Evolutionary conservation across 2,797 vertebrate species (phyloP).

Genomic region (Scyliorhinus canicula): DNA sequence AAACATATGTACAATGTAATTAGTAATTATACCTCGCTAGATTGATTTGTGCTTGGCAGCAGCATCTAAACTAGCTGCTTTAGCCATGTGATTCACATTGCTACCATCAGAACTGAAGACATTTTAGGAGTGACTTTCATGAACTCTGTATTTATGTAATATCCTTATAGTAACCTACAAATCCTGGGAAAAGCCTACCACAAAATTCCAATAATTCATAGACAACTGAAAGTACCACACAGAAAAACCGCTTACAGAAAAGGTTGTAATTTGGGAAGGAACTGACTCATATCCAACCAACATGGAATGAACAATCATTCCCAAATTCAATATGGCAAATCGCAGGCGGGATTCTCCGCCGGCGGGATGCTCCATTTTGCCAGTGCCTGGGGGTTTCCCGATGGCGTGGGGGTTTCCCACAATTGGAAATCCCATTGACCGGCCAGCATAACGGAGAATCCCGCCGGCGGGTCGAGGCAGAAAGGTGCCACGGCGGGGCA

Average conservation of each 20-base stretch:
- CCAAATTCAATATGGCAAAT: background rate
- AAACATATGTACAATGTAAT: background rate
- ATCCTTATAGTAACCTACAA: background rate
- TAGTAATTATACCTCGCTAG: conserved; percentile 9
- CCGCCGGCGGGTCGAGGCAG: no score
- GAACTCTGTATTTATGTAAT: background rate
- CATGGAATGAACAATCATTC: background rate
- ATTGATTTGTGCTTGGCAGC: background rate
- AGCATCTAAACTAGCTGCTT: background rate
- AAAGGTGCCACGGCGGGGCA: no score
- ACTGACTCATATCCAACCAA: background rate
- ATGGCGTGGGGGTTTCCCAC: no score
- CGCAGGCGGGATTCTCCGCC: no score
- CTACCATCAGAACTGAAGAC: background rate
- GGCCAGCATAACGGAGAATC: no score
- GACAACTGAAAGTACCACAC: background rate
- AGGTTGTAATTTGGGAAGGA: background rate
- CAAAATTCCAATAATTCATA: conserved; percentile 4
- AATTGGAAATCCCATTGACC: no score
- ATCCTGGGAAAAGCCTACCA: background rate
- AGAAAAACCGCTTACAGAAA: background rate
- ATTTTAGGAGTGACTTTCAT: background rate
- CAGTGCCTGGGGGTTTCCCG: no score
- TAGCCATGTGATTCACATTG: background rate
- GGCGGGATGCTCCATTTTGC: no score